These are phyloP conservation scores for Thaumatotibia leucotreta DNA, from an alignment of 1,140 invertebrate genomes.

Conservation along the genomic window DNA sequence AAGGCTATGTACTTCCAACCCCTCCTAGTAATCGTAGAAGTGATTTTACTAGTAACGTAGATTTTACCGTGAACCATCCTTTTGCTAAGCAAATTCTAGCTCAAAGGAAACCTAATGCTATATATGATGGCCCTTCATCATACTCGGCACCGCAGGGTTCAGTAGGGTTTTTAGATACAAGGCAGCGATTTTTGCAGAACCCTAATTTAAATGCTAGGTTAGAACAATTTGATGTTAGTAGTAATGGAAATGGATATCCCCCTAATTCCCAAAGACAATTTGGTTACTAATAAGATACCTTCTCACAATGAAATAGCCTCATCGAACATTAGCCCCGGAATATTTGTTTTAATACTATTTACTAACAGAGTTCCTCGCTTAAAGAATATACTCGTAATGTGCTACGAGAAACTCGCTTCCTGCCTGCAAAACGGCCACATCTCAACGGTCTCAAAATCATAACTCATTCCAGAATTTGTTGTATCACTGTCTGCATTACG, in stretches of 20 bases:
- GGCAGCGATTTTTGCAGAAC: constrained; percentile 27
- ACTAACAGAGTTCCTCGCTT: too few relatives aligned
- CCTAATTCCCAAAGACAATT: constrained; percentile 21
- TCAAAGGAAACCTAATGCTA: constrained; percentile 30
- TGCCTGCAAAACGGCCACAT: too few relatives aligned
- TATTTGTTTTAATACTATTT: too few relatives aligned
- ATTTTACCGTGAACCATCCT: constrained; percentile 40
- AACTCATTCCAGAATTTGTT: too few relatives aligned
- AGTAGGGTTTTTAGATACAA: constrained; percentile 39
- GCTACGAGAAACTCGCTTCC: too few relatives aligned
- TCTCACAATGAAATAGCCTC: neutral
- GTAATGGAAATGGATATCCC: constrained; percentile 42
- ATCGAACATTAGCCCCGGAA: too few relatives aligned
- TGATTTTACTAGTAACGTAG: constrained; percentile 33
- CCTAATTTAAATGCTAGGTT: constrained; percentile 39
- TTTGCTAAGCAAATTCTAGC: constrained; percentile 27
- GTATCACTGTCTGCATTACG: too few relatives aligned
- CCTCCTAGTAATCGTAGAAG: constrained; percentile 24
- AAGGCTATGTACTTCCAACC: constrained; percentile 20
- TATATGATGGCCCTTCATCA: constrained; percentile 59
- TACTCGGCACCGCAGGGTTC: constrained; percentile 58
- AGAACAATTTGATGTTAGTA: constrained; percentile 49
- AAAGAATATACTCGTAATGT: too few relatives aligned
- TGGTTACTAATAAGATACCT: neutral
- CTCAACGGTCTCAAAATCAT: too few relatives aligned